Conservation (phyloP, 2,888 invertebrate species). For the Nebria brevicollis region DNA sequence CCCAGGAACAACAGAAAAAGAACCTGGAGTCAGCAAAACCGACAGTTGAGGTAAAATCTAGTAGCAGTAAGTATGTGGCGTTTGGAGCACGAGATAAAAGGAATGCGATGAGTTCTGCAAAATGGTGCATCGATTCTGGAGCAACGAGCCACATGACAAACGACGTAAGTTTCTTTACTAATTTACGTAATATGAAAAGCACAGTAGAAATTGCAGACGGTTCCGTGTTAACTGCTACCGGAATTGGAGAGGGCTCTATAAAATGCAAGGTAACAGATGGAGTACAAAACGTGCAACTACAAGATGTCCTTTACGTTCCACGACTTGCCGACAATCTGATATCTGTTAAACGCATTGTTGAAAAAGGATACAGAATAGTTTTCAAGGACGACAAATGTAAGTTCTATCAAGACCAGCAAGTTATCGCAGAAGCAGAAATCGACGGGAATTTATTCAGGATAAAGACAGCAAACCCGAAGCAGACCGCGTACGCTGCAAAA, state of each 20-base stretch:
- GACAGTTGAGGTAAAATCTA: neutral
- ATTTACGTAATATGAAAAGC: neutral
- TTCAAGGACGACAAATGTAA: neutral
- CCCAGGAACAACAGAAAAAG: conserved; percentile 7
- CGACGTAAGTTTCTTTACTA: neutral
- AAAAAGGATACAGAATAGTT: neutral
- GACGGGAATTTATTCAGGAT: conserved; percentile 10
- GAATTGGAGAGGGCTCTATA: neutral
- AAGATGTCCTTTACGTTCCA: conserved; percentile 14
- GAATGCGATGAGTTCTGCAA: neutral
- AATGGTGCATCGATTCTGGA: conserved; percentile 2
- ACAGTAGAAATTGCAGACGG: neutral
- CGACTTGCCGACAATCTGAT: neutral
- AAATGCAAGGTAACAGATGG: neutral
- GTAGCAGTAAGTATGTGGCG: neutral
- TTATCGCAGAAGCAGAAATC: neutral
- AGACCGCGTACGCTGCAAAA: neutral
- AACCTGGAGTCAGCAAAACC: neutral
- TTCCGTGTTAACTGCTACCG: neutral
- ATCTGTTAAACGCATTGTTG: conserved; percentile 3
- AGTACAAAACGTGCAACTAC: neutral
- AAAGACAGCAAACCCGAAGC: neutral
- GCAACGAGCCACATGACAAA: conserved; percentile 20
- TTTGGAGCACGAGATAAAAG: conserved; percentile 7
- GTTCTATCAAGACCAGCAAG: neutral